Conservation (phyloP, 2,797 vertebrate species). For the Nannoperca australis region DNA sequence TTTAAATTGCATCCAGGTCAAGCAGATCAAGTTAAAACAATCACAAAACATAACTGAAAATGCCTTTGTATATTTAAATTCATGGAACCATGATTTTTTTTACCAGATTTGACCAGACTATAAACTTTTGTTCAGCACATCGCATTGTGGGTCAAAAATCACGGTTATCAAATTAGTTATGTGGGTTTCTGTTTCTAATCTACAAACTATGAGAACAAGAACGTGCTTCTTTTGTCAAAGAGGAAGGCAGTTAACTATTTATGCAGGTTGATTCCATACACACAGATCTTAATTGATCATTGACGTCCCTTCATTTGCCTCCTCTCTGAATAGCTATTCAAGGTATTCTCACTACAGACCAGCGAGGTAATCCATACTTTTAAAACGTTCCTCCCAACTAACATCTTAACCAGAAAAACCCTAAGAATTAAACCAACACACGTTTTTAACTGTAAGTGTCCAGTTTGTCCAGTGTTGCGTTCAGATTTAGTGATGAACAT, state of each 20-base stretch:
- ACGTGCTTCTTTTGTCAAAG: slow-evolving; percentile 28
- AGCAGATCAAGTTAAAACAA: slow-evolving; percentile 1
- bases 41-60: background rate
- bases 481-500: slow-evolving; percentile 53
- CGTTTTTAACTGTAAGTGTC: slow-evolving; percentile 68
- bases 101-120: background rate
- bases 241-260: slow-evolving; percentile 30
- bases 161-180: slow-evolving; percentile 3
- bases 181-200: background rate
- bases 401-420: slow-evolving; percentile 79
- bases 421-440: slow-evolving; percentile 65
- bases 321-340: slow-evolving; percentile 90
- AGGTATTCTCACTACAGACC: slow-evolving; percentile 89
- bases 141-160: slow-evolving; percentile 13
- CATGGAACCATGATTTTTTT: slow-evolving; percentile 19
- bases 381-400: slow-evolving; percentile 83
- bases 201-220: slow-evolving; percentile 4
- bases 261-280: slow-evolving; percentile 34
- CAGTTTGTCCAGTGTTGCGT: slow-evolving; percentile 59
- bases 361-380: slow-evolving; percentile 85
- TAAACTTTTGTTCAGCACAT: background rate
- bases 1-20: slow-evolving; percentile 4
- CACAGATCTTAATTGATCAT: slow-evolving; percentile 45
- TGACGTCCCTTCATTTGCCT: slow-evolving; percentile 89
- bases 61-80: background rate